Conservation (phyloP, 2,888 invertebrate genomes). For the Leptopilina syphax region DNA sequence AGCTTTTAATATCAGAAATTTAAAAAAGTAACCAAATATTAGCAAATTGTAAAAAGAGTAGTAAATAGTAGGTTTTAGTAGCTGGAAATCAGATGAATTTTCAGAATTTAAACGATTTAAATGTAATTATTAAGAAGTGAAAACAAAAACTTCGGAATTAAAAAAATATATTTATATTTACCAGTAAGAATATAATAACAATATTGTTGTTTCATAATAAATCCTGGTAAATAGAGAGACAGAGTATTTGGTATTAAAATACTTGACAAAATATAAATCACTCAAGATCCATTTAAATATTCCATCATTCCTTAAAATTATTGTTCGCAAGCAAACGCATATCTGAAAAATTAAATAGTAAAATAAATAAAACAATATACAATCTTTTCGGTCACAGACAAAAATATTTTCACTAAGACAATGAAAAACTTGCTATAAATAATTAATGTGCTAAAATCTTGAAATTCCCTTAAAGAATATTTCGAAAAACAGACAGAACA, state of each 20-base stretch:
- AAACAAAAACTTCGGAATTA: background rate
- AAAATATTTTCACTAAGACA: too few relatives aligned
- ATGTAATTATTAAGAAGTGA: too few relatives aligned
- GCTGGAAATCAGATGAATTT: too few relatives aligned
- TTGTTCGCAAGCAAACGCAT: background rate
- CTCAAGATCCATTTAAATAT: background rate
- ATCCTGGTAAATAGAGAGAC: background rate
- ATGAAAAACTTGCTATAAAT: too few relatives aligned
- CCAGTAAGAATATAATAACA: background rate
- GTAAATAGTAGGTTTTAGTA: too few relatives aligned
- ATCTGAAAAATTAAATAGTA: background rate
- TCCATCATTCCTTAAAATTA: background rate
- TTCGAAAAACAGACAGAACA: too few relatives aligned
- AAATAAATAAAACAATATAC: background rate
- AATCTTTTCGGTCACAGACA: background rate
- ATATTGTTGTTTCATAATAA: background rate
- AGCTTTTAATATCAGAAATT: too few relatives aligned
- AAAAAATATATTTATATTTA: slow-evolving; percentile 32
- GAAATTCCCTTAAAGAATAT: too few relatives aligned
- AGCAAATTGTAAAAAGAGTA: too few relatives aligned
- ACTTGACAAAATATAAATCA: slow-evolving; percentile 27
- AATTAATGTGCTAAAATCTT: too few relatives aligned
- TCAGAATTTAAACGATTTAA: too few relatives aligned
- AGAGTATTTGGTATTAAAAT: slow-evolving; percentile 37
- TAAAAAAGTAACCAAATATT: too few relatives aligned